Evolutionary conservation across 2,113 vertebrate genomes (phyloP), one percentile per base, ranked within the genome.

Genomic region (Sebastes fasciatus): DNA sequence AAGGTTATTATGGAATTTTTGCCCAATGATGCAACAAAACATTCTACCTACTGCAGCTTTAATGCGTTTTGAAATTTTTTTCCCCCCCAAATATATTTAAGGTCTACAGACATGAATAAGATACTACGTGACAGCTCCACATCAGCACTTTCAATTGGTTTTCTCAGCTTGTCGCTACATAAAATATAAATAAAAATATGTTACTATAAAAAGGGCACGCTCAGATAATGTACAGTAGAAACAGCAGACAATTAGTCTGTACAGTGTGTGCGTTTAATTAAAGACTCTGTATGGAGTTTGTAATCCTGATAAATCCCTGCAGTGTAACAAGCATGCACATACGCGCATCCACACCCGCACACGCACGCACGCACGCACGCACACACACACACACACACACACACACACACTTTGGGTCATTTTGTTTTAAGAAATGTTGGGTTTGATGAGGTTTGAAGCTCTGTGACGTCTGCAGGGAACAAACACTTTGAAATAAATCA

Each of bases 251-350:
- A 21, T 1, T 8, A 21, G 43, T 21, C 19, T 6, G 19, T 13
- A 60, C 57, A 13, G 64, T 66, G 14, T 43, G 43, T 45, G 51
- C 3, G 58, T 72, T 64, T 72, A 64, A 80, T 80, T 62, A 79
- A 79, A 61, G 13, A 7, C n/a, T 10, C 26, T 23, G 26, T 46
- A 62, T 79, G 45, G 26, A 61, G 78, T 55, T 54, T 26, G 68
- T 73, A 73, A 73, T 80, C 78, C 68, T 73, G 68, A 46, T 26
- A 21, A 70, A 79, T 72, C 67, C 65, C 76, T 42, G 45, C 19
- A 21, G 46, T 13, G 52, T 57, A n/a, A n/a, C n/a, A n/a, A 19
- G 52, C 2, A 1, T 19, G 2, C 26, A 26, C 26, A 26, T 3
- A 26, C 26, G 2, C 26, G 2, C 26, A 26, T 26, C 26, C 26